These are phyloP conservation scores for Arctia plantaginis DNA, from an alignment of 2,888 invertebrate species.

Conservation along the genomic window DNA sequence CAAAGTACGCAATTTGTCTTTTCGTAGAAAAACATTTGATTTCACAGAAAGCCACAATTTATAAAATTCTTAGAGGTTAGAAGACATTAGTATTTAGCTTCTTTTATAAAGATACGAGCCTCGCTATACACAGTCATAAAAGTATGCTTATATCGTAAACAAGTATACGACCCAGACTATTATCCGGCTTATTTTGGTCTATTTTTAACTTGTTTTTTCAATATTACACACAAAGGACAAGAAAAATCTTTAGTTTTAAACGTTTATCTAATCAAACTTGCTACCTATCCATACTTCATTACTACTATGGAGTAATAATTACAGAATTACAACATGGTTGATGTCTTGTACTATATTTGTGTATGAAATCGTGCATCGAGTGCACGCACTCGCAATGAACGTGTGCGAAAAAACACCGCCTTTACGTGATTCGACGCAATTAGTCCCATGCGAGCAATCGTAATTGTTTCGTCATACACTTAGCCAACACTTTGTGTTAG, in stretches of 20 bases:
- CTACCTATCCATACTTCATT: slow-evolving; percentile 48
- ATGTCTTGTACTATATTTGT: slow-evolving; percentile 60
- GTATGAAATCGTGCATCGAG: slow-evolving; percentile 60
- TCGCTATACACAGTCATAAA: not conserved
- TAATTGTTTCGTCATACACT: slow-evolving; percentile 77
- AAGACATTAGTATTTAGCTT: not conserved
- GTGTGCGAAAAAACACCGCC: slow-evolving; percentile 51
- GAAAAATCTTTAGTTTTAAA: slow-evolving; percentile 21
- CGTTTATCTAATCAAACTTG: slow-evolving; percentile 32
- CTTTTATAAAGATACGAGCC: not conserved
- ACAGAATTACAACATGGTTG: slow-evolving; percentile 59
- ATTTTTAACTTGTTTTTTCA: slow-evolving; percentile 3
- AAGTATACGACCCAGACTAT: not conserved
- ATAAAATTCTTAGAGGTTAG: not conserved
- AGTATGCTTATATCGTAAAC: not conserved
- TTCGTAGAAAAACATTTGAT: not conserved
- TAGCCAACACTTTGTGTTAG: slow-evolving; percentile 67
- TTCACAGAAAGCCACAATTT: not conserved
- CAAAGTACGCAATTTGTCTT: not conserved
- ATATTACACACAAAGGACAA: not conserved
- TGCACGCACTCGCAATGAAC: slow-evolving; percentile 51
- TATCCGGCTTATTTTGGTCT: not conserved
- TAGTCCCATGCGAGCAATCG: slow-evolving; percentile 64
- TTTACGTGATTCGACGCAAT: slow-evolving; percentile 71
- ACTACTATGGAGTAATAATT: slow-evolving; percentile 67